Evolutionary conservation across 2,888 invertebrate genomes (phyloP).

Genomic region (Hypercompe scribonia): DNA sequence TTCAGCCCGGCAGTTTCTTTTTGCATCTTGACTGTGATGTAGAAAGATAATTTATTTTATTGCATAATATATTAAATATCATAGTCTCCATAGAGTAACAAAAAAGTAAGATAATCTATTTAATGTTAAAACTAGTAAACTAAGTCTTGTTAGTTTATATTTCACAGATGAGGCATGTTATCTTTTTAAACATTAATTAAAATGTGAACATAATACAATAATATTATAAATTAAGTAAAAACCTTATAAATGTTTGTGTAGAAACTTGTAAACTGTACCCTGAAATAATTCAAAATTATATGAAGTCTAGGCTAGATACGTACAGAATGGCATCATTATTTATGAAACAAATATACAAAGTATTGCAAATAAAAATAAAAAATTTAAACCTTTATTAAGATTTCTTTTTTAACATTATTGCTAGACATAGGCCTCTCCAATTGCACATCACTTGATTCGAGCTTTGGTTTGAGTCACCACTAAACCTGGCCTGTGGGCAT

Average conservation of each 20-base stretch:
- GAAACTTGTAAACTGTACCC: constrained; percentile 30
- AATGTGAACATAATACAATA: constrained; percentile 7
- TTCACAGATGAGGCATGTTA: constrained; percentile 27
- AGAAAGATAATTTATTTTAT: constrained; percentile 38
- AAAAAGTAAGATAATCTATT: constrained; percentile 28
- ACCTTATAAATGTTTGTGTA: constrained; percentile 24
- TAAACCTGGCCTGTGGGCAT: too few species aligned
- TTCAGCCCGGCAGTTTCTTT: constrained; percentile 3
- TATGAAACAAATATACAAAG: constrained; percentile 40
- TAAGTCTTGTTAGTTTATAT: constrained; percentile 34
- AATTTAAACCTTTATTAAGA: constrained; percentile 20
- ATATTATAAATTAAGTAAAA: constrained; percentile 24
- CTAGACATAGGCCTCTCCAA: too few species aligned
- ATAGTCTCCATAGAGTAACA: constrained; percentile 41
- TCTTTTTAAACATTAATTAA: constrained; percentile 11
- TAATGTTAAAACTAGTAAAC: constrained; percentile 26
- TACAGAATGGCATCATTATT: constrained; percentile 31
- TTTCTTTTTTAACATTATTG: not conserved
- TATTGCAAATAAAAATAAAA: constrained; percentile 43
- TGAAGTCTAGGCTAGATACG: constrained; percentile 34
- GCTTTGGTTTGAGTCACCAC: too few species aligned
- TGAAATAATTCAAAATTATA: constrained; percentile 28
- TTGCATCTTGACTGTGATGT: constrained; percentile 44
- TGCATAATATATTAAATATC: constrained; percentile 20
- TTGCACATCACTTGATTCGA: too few species aligned